Evolutionary conservation across 2,797 vertebrate species (phyloP).

Genomic region (Rhincodon typus): DNA sequence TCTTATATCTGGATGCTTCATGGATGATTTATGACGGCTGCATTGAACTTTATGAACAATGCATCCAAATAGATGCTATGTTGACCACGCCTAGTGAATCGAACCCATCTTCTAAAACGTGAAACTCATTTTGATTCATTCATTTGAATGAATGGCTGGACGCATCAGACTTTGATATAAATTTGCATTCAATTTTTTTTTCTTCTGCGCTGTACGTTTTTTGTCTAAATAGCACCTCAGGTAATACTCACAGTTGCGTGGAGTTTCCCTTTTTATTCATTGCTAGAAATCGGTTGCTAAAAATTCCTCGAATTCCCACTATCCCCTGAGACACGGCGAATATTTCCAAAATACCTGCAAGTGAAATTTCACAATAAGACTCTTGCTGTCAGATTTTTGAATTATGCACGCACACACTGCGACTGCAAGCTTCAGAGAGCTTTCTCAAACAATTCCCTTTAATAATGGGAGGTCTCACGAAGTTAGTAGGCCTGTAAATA

Average conservation of each 20-base stretch:
- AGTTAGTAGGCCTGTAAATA: neutral
- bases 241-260: constrained; percentile 82
- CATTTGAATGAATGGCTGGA: neutral
- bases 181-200: neutral
- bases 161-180: neutral
- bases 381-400: neutral
- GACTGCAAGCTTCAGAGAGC: neutral
- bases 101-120: neutral
- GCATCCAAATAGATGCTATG: neutral
- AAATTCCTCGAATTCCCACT: constrained; percentile 93
- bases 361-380: constrained; percentile 10
- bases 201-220: neutral
- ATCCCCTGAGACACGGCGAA: constrained; percentile 95
- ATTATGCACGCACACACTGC: neutral
- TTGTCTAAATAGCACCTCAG: neutral
- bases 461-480: neutral
- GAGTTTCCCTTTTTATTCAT: constrained; percentile 96
- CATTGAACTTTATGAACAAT: neutral
- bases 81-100: neutral
- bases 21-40: neutral
- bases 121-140: neutral
- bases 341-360: constrained; percentile 91
- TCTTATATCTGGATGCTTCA: neutral
- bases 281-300: constrained; percentile 95
- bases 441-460: neutral